These are phyloP conservation scores for Cryptophagus acutangulus DNA, from an alignment of 2,888 invertebrate genomes.

Conservation along the genomic window DNA sequence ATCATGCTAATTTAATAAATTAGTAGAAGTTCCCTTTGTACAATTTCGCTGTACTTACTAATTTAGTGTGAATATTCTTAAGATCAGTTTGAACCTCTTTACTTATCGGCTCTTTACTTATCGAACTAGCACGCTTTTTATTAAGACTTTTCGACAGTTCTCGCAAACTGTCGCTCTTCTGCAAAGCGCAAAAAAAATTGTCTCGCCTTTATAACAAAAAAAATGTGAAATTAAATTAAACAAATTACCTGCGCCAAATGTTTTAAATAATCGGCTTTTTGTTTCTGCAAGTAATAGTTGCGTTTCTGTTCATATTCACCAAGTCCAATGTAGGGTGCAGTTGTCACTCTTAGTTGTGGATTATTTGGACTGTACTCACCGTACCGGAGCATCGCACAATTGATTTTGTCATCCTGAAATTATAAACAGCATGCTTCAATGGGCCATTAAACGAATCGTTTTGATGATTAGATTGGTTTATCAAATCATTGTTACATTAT, in stretches of 20 bases:
- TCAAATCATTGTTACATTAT: no score
- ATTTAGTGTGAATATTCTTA: conserved; percentile 42
- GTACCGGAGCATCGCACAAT: conserved; percentile 52
- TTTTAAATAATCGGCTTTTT: conserved; percentile 55
- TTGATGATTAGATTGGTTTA: no score
- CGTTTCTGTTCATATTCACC: conserved; percentile 57
- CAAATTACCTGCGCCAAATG: conserved; percentile 52
- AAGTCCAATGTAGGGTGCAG: conserved; percentile 54
- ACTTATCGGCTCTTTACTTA: no score
- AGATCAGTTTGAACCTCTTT: conserved; percentile 47
- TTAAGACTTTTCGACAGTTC: conserved; percentile 26
- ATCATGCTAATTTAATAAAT: no score
- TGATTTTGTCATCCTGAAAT: conserved; percentile 38
- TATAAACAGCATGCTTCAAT: no score
- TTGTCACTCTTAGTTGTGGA: conserved; percentile 50
- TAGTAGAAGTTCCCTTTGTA: no score
- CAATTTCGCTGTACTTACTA: no score
- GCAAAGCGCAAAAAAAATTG: conserved; percentile 25
- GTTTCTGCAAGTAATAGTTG: conserved; percentile 51
- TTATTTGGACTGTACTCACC: conserved; percentile 62
- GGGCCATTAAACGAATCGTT: no score
- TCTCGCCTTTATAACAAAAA: conserved; percentile 10
- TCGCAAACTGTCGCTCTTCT: conserved; percentile 36
- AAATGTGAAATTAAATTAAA: conserved; percentile 9
- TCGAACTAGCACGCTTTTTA: no score